These are phyloP conservation scores for Drosophila multiciliata DNA, from an alignment of 2,888 invertebrate genomes.

Conservation along the genomic window DNA sequence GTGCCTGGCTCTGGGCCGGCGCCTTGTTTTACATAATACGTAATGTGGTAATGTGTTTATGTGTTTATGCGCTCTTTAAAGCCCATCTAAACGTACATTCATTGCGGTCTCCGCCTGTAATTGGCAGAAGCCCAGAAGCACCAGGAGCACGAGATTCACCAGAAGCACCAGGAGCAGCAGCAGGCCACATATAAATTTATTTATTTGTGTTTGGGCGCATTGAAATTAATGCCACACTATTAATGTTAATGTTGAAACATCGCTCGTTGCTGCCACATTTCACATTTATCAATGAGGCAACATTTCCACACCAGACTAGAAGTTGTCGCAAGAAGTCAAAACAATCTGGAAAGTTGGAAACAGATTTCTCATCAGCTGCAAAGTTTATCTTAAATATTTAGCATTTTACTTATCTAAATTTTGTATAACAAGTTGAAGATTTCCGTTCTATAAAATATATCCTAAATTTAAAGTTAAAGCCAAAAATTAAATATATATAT, in stretches of 20 bases:
- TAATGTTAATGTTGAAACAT: conserved; percentile 65
- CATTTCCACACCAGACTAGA: neutral
- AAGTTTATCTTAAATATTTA: neutral
- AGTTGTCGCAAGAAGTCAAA: neutral
- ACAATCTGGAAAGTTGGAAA: neutral
- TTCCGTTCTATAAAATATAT: neutral
- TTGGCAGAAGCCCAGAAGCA: conserved; percentile 39
- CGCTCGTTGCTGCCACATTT: conserved; percentile 26
- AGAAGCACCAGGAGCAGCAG: neutral
- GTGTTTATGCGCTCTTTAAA: conserved; percentile 65
- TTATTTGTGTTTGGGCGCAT: conserved; percentile 36
- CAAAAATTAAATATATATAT: neutral
- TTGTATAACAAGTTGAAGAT: too few species aligned
- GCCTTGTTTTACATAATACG: conserved; percentile 35
- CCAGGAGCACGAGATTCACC: neutral
- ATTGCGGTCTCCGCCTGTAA: conserved; percentile 55
- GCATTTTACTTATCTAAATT: neutral
- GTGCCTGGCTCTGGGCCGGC: neutral
- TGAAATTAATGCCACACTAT: conserved; percentile 71
- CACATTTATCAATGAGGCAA: conserved; percentile 62
- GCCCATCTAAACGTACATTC: conserved; percentile 35
- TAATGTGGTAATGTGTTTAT: conserved; percentile 72
- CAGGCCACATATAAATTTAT: conserved; percentile 1
- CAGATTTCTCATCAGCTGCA: neutral
- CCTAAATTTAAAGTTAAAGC: neutral